phyloP scores from a whole-genome alignment of 2,113 vertebrate genomes.

The Thermophis baileyi region DNA sequence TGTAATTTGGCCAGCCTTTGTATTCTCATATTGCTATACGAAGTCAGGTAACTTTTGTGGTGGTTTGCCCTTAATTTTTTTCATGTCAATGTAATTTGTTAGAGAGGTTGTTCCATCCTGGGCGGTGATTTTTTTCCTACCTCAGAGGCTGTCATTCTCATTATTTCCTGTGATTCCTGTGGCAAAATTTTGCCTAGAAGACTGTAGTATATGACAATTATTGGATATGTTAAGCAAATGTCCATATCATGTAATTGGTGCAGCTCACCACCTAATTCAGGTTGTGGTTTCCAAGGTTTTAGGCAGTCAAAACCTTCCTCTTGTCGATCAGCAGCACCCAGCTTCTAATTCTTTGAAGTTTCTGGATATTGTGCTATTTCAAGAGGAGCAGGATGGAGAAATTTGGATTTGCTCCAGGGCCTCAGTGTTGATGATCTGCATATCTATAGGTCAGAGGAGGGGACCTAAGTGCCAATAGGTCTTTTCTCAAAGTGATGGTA shows the following conservation, averaged over 20 bases:
- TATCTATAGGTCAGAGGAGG: not conserved
- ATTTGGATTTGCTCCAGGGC: not conserved
- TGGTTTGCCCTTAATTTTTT: not conserved
- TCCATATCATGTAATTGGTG: not conserved
- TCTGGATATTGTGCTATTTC: not conserved
- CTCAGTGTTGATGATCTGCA: not conserved
- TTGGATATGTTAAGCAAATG: not conserved
- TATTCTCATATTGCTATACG: not conserved
- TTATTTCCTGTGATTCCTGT: not conserved
- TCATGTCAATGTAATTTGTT: not conserved
- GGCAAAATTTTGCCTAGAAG: not conserved
- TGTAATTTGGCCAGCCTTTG: not conserved
- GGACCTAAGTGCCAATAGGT: not conserved
- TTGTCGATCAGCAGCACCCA: not conserved
- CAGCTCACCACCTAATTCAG: not conserved
- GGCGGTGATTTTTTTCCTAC: not conserved
- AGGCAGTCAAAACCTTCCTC: not conserved
- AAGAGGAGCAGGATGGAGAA: not conserved
- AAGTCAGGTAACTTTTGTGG: not conserved
- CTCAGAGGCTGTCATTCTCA: not conserved
- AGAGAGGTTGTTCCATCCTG: not conserved
- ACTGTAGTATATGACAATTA: not conserved
- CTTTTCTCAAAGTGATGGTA: not conserved
- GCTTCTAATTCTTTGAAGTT: not conserved
- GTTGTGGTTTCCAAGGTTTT: not conserved